Conservation (phyloP, 53 echinoderm and acorn worm species). For the Holothuria leucospilota region DNA sequence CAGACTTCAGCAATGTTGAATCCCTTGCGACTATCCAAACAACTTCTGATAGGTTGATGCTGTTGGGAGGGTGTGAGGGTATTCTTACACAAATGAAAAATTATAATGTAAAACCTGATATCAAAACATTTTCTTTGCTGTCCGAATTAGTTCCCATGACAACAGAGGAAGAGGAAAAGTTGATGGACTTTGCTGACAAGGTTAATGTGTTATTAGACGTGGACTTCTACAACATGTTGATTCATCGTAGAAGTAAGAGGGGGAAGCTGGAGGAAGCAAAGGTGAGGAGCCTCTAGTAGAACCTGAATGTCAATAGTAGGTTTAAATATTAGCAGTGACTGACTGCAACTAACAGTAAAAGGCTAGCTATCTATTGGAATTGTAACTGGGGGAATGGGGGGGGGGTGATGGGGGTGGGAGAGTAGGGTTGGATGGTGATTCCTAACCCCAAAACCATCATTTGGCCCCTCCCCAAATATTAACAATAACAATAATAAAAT, state of each 20-base stretch:
- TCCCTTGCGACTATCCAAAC: slow-evolving; percentile 61
- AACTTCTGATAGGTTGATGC: slow-evolving; percentile 66
- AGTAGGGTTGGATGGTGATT: too few species aligned
- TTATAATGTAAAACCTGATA: slow-evolving; percentile 68
- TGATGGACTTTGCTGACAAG: slow-evolving; percentile 69
- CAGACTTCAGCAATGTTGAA: slow-evolving; percentile 64
- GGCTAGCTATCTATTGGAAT: neutral
- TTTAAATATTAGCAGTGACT: neutral
- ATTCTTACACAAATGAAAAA: slow-evolving; percentile 72
- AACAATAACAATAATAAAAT: too few species aligned
- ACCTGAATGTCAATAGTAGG: neutral
- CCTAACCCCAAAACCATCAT: too few species aligned
- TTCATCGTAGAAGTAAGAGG: slow-evolving; percentile 72
- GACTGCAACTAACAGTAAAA: neutral
- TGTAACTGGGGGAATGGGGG: neutral
- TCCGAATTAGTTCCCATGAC: slow-evolving; percentile 72
- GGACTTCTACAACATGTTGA: slow-evolving; percentile 86
- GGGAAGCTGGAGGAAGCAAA: slow-evolving; percentile 78
- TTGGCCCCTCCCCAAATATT: too few species aligned
- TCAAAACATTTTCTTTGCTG: slow-evolving; percentile 77
- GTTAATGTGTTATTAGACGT: slow-evolving; percentile 73
- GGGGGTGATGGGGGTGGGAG: too few species aligned
- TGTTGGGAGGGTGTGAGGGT: slow-evolving; percentile 75
- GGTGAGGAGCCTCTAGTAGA: slow-evolving; percentile 36
- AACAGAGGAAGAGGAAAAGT: slow-evolving; percentile 64